Evolutionary conservation across 2,888 invertebrate species (phyloP).

Genomic region (Rhyacophila evoluta): DNA sequence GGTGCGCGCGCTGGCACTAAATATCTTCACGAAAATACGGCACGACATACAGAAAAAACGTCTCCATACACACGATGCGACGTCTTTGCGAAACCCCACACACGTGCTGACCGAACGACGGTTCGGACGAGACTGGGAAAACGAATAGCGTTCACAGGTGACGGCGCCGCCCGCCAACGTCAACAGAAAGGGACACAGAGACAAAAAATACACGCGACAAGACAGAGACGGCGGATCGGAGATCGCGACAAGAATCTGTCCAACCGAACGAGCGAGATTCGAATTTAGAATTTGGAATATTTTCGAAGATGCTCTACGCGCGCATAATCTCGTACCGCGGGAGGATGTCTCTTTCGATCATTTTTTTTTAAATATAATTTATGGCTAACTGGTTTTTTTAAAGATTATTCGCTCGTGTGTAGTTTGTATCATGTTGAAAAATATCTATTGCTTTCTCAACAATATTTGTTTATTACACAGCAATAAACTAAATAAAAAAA

Average conservation of each 20-base stretch:
- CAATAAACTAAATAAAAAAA: no score
- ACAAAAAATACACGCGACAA: constrained; percentile 46
- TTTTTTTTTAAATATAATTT: constrained; percentile 11
- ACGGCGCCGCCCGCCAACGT: constrained; percentile 48
- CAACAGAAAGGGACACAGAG: constrained; percentile 46
- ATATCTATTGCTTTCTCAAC: neutral
- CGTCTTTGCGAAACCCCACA: constrained; percentile 59
- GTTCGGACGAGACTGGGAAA: constrained; percentile 55
- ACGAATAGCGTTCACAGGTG: constrained; percentile 41
- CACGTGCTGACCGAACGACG: constrained; percentile 81
- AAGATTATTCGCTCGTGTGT: neutral
- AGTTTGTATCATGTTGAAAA: neutral
- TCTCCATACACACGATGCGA: neutral
- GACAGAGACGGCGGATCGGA: constrained; percentile 41
- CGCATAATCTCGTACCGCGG: neutral
- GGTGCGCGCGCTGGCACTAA: constrained; percentile 32
- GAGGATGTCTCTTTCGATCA: constrained; percentile 18
- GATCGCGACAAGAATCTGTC: constrained; percentile 36
- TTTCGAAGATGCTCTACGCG: constrained; percentile 20
- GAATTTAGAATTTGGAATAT: constrained; percentile 22
- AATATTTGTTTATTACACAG: no score
- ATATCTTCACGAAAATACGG: constrained; percentile 21
- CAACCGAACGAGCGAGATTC: constrained; percentile 29
- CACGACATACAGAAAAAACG: constrained; percentile 16
- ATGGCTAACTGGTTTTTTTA: neutral